These are phyloP conservation scores for Thamnophis elegans DNA, from an alignment of 2,797 vertebrate species.

Conservation along the genomic window DNA sequence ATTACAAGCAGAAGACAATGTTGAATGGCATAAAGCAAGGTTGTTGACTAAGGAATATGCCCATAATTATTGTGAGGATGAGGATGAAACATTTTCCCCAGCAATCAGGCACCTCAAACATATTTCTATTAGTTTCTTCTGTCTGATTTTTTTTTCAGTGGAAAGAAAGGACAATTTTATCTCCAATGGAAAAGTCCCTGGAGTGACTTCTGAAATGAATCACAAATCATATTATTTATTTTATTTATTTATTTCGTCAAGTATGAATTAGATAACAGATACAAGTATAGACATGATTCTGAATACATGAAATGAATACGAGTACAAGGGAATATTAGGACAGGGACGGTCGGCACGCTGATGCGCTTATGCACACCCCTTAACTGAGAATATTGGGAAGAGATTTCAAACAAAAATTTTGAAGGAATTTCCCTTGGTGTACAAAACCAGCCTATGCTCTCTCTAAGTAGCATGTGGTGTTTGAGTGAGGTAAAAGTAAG, in stretches of 20 bases:
- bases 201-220: conserved; percentile 39
- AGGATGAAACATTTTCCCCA: not conserved
- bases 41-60: not conserved
- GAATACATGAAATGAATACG: too few species aligned
- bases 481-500: not conserved
- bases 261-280: too few species aligned
- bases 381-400: not conserved
- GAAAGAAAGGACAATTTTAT: not conserved
- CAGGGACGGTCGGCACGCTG: too few species aligned
- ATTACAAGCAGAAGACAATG: not conserved
- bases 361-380: too few species aligned
- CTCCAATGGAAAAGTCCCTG: not conserved
- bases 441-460: conserved; percentile 31
- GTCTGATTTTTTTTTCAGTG: not conserved
- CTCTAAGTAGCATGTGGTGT: not conserved
- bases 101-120: not conserved
- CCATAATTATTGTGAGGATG: not conserved
- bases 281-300: too few species aligned
- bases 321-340: too few species aligned
- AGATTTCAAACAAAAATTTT: conserved; percentile 24
- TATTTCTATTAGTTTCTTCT: not conserved
- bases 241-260: too few species aligned
- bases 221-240: conserved; percentile 30
- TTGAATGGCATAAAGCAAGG: not conserved
- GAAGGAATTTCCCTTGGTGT: conserved; percentile 46